Evolutionary conservation across 1,140 invertebrate species (phyloP), one percentile per base, ranked within the genome.

Genomic region (Dreissena rostriformis): DNA sequence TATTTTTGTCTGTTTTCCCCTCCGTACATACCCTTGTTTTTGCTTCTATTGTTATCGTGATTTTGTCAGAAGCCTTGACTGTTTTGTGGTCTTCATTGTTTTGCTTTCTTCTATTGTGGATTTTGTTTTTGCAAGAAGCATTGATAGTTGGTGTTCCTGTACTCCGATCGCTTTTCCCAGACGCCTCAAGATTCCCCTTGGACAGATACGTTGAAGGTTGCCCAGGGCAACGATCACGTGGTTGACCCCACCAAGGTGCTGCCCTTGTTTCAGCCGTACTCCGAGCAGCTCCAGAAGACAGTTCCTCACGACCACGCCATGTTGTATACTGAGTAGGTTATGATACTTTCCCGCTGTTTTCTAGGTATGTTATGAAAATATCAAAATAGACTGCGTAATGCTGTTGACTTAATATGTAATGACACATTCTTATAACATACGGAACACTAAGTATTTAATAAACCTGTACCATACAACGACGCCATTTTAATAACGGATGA

Each of bases 291-390:
- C 22, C 78, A 80, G 68, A 17, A 12, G 19, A 72, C 78, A 4
- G 39, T 61, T 24, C 78, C 78, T 7, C 78, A 80, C 28, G 78
- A 80, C 52, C 78, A 80, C 28, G 68, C 78, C 15, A 80, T 80
- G 78, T 11, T 80, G n/a, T 49, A 71, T 0, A 72, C 78, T 19
- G 49, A 57, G 78, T 80, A 80, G 24, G 53, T 63, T n/a, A 24
- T 26, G 19, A 15, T 11, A 61, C 39, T 39, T 39, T 39, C 39
- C 39, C 39, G 39, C 39, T 39, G 39, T 39, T 39, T 39, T 5
- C 39, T 39, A 8, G 8, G 39, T 5, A 39, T 8, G 39, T 39
- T 5, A 39, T 39, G 8, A 39, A 5, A 5, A 2, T 39, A 8
- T 39, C 39, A 8, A 2, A 8, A 2, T 39, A 2, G 39, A 39